Evolutionary conservation across 2,797 vertebrate species (phyloP).

Genomic region (Geotrypetes seraphini): DNA sequence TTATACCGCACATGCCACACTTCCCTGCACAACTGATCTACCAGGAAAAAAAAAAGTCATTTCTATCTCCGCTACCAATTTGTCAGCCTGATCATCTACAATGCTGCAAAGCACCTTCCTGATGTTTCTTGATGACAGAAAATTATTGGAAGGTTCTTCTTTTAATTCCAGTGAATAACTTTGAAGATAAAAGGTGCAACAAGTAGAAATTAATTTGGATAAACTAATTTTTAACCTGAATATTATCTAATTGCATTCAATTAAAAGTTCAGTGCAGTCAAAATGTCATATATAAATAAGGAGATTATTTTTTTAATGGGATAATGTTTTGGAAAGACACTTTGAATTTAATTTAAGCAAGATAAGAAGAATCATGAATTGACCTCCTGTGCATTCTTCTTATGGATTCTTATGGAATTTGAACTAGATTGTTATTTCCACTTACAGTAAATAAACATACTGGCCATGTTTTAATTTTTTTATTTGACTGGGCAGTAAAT

Average conservation of each 20-base stretch:
- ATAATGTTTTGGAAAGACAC: not conserved
- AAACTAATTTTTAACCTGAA: no score
- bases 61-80: no score
- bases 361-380: not conserved
- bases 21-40: not conserved
- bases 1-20: not conserved
- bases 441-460: not conserved
- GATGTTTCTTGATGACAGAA: not conserved
- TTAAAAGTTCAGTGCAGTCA: no score
- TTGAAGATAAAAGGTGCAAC: not conserved
- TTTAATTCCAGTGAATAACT: fast-evolving
- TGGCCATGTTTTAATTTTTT: not conserved
- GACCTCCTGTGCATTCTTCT: not conserved
- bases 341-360: not conserved
- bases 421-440: not conserved
- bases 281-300: no score
- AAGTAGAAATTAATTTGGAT: no score
- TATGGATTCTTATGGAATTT: not conserved
- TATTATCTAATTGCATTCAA: no score
- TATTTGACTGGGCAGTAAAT: not conserved
- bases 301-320: not conserved
- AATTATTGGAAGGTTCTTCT: not conserved
- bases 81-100: fast-evolving
- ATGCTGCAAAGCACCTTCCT: not conserved
- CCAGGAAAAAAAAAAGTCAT: no score